Evolutionary conservation across 1,140 invertebrate genomes (phyloP), one percentile per base, ranked within the genome.

Genomic region (Orchestia grillus): DNA sequence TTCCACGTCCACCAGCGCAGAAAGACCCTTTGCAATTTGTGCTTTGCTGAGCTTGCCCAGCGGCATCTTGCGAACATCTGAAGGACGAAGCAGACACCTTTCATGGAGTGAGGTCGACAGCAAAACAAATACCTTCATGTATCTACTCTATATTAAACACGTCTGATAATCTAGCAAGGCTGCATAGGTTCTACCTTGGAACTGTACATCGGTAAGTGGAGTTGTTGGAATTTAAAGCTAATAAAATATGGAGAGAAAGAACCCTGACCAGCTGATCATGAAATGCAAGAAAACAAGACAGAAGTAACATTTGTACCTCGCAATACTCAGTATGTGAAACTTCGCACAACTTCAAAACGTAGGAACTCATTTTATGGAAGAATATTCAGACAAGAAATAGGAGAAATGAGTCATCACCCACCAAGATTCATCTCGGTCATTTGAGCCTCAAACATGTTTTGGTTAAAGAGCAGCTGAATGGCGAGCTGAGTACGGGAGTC

Each of bases 41-140:
- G 97, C 90, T 96, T 98, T 98, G 96, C 97, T 97, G 11, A 98
- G 96, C 97, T 98, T 98, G 16, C 97, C 97, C 44, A 98, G 96
- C 0, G 97, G 97, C 97, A 98, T 98, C 96, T 98, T 98, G 96
- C 97, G 97, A 0, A 97, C 97, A 97, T 98, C 97, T 97, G 96
- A 41, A 47, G 57, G 87, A 40, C 96, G 41, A 95, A 88, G 90
- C 90, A 43, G 44, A 53, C 96, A 90, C 62, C 53, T 41, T 57
- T 43, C 43, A 23, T 95, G 62, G 95, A 43, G 91, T 23, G 43
- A 0, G 8, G 92, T 19, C 42, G 16, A 90, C 36, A 87, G 0
- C 6, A 19, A 19, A 19, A 53, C 47, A 53, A 53, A n/a, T n/a
- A n/a, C n/a, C n/a, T n/a, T n/a, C n/a, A n/a, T n/a, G n/a, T n/a